Evolutionary conservation across 2,888 invertebrate species (phyloP), one percentile per base, ranked within the genome.

Genomic region (Xanthostigma xanthostigma): DNA sequence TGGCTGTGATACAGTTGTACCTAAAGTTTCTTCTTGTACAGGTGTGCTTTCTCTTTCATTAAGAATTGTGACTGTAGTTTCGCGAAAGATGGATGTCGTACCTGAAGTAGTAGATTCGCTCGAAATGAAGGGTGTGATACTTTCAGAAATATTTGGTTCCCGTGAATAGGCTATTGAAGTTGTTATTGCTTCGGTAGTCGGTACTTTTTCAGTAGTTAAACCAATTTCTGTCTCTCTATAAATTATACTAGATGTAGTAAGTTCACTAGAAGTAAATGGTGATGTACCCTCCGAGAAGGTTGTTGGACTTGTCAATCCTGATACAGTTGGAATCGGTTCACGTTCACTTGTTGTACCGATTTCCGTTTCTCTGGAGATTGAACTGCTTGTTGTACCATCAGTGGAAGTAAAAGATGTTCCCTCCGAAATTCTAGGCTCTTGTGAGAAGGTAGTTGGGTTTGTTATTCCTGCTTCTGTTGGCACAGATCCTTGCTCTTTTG

Each of bases 181-280:
- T 14, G 45, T 46, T 39, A 36, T 41, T 51, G 27, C 40, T 36
- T 13, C 38, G 33, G 42, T 40, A 8, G 49, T 50, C 13, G 45
- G 10, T 38, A 53, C 48, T 49, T 45, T 46, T 44, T 52, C 51
- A 37, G 49, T 50, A 40, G 50, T 48, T 33, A 12, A 17, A 10
- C 39, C 42, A 33, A 27, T 34, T 33, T 34, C 27, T 6, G 27
- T 27, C n/a, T 33, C 43, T n/a, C 13, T 42, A 14, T 49, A 45
- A 9, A 43, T 46, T 12, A 47, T 13, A 43, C 43, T 44, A 37
- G 46, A 42, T 9, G 45, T 47, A 41, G 48, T 40, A 8, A 39
- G 37, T 43, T 43, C 39, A 39, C 48, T 44, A 3, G 49, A 45
- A 46, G 43, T 41, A 48, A 43, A 44, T 41, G 44, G 33, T 46